Evolutionary conservation across 2,113 vertebrate species (phyloP), one percentile per base, ranked within the genome.

Genomic region (Actenoides hombroni): DNA sequence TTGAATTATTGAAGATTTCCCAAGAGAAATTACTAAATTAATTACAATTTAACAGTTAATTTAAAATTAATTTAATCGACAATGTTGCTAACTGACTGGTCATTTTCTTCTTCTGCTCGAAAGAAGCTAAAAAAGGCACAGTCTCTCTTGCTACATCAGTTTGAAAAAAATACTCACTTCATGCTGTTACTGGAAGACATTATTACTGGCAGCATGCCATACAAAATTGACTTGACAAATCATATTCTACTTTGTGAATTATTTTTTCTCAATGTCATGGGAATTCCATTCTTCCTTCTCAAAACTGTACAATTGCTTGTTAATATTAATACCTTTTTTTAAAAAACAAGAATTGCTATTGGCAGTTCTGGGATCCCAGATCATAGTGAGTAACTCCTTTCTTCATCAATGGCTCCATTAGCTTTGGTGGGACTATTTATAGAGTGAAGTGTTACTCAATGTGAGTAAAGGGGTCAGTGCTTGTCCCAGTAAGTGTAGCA

Each of bases 1-100:
- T 25, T 91, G 61, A 79, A 46, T 89, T 89, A 73, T 49, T 86
- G 74, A 86, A 56, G 35, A 76, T 84, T 91, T 97, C 81, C 65
- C 53, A 59, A 75, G 77, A 79, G 13, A 86, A 76, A 89, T 44
- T 70, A 75, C 28, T 57, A 77, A 90, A 73, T 33, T 89, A 79
- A 91, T 93, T 91, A 89, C 84, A 92, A 95, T 87, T 49, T 91
- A 94, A 35, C 57, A 76, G 44, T 44, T 63, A 75, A 81, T 92
- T 94, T 79, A 53, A 92, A 81, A 87, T 84, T 88, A 3, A 87
- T 92, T 92, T 84, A 5, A 65, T 26, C 23, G 54, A 57, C 23
- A 57, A 19, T 59, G 20, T 65, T 76, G 14, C 35, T 71, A 64
- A 86, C 33, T 26, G 11, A 53, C 8, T 2, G 2, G 6, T 16